phyloP scores from a whole-genome alignment of 2,113 vertebrate genomes.

The Spea bombifrons region DNA sequence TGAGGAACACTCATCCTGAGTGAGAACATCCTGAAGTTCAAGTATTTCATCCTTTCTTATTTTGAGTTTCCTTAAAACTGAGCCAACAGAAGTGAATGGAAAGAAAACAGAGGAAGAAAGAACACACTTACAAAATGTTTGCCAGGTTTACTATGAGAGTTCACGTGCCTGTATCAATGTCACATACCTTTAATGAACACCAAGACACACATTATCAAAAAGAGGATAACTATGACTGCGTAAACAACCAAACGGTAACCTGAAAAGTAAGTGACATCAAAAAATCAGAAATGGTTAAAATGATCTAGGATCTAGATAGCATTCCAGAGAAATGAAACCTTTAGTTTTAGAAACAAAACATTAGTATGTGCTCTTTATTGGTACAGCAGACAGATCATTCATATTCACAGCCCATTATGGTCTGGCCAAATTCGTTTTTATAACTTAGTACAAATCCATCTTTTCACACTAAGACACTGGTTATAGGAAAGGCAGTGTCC shows the following conservation, averaged over 20 bases:
- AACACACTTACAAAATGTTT: neutral
- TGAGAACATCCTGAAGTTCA: neutral
- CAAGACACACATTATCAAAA: neutral
- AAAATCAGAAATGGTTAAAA: neutral
- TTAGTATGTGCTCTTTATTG: too few species aligned
- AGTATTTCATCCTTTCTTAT: neutral
- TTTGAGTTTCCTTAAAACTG: constrained; percentile 1
- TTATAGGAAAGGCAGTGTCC: too few species aligned
- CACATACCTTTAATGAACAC: constrained; percentile 31
- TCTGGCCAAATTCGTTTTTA: too few species aligned
- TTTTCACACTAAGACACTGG: too few species aligned
- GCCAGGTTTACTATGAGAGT: neutral
- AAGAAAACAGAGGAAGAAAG: neutral
- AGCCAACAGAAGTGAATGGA: neutral
- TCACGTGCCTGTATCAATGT: neutral
- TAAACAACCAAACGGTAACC: neutral
- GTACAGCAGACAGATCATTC: too few species aligned
- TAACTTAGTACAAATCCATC: too few species aligned
- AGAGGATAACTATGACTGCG: neutral
- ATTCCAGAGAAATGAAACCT: too few species aligned
- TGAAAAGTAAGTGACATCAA: constrained; percentile 8
- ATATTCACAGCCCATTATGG: too few species aligned
- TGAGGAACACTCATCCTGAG: neutral
- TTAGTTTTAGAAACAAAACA: too few species aligned
- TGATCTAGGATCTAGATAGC: too few species aligned